Evolutionary conservation across 2,888 invertebrate genomes (phyloP).

Genomic region (Strigamia maritima): DNA sequence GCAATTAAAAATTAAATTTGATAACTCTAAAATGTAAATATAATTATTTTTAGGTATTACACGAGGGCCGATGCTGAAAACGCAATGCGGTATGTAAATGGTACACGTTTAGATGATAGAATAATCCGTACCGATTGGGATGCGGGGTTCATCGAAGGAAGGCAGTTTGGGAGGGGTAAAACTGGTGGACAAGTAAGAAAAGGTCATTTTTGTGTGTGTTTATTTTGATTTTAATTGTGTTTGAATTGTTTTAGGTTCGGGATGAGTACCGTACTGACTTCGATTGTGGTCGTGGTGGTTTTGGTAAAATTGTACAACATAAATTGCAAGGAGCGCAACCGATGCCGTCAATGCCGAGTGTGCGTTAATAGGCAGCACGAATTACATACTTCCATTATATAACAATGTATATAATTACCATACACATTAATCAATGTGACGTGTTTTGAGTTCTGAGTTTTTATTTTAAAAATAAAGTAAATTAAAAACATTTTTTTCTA

Average conservation of each 20-base stretch:
- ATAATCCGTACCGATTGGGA: slow-evolving; percentile 98
- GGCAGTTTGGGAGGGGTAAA: slow-evolving; percentile 97
- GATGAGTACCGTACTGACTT: slow-evolving; percentile 98
- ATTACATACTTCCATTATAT: background rate
- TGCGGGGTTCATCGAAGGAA: slow-evolving; percentile 95
- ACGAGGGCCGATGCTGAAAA: slow-evolving; percentile 58
- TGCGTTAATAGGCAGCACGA: background rate
- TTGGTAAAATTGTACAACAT: slow-evolving; percentile 88
- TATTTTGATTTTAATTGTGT: background rate
- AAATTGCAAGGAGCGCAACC: slow-evolving; percentile 53
- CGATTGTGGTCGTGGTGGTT: slow-evolving; percentile 94
- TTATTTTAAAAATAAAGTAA: slow-evolving; percentile 22
- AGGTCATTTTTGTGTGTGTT: background rate
- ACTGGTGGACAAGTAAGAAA: slow-evolving; percentile 87
- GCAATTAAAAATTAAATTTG: background rate
- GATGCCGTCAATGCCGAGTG: slow-evolving; percentile 20
- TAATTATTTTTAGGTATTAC: slow-evolving; percentile 52
- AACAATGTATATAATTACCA: background rate
- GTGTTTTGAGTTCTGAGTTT: background rate
- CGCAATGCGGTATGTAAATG: slow-evolving; percentile 79
- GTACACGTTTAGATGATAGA: slow-evolving; percentile 92
- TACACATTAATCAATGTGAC: background rate
- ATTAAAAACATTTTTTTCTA: background rate
- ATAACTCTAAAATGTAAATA: background rate
- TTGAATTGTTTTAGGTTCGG: slow-evolving; percentile 65